A percentile compares a stretch with the other conserved stretches of the same genome.
Conservation (phyloP, 2,888 invertebrate genomes). For the Tenthredo mesomela region DNA sequence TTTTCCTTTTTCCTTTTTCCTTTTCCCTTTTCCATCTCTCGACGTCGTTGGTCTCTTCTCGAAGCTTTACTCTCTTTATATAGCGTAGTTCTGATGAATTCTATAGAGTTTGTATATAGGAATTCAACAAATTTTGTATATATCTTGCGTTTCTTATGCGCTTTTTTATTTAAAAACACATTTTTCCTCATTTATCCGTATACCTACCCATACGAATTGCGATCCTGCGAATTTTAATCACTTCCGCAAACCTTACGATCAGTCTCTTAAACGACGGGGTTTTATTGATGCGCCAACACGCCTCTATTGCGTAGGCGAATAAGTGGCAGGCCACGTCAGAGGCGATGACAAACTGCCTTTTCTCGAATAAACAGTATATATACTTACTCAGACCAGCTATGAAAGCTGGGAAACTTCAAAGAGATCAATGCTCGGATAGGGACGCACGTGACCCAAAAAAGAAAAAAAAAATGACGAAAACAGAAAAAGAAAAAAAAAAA, state of each 20-base stretch:
- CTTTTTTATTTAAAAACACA: background rate
- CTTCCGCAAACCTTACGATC: background rate
- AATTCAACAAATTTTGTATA: background rate
- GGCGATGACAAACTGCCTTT: conserved; percentile 35
- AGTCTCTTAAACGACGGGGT: background rate
- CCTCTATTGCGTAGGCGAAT: conserved; percentile 27
- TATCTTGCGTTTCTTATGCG: background rate
- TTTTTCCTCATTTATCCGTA: background rate
- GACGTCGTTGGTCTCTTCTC: conserved; percentile 5
- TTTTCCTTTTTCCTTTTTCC: background rate
- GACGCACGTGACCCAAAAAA: background rate
- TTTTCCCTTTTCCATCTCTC: background rate
- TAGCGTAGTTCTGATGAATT: background rate
- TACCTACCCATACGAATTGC: too few species aligned
- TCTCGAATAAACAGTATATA: conserved; percentile 35
- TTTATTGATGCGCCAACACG: conserved; percentile 28
- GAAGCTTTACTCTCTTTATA: background rate
- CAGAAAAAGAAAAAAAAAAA: background rate
- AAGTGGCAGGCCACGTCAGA: background rate
- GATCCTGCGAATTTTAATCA: background rate
- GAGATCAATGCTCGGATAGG: conserved; percentile 25
- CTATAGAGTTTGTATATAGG: background rate
- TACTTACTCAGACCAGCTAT: background rate
- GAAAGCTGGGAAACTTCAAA: conserved; percentile 15
- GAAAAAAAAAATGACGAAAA: background rate